Evolutionary conservation across 1,140 invertebrate genomes (phyloP), one percentile per base, ranked within the genome.

Genomic region (Saccostrea cuccullata): DNA sequence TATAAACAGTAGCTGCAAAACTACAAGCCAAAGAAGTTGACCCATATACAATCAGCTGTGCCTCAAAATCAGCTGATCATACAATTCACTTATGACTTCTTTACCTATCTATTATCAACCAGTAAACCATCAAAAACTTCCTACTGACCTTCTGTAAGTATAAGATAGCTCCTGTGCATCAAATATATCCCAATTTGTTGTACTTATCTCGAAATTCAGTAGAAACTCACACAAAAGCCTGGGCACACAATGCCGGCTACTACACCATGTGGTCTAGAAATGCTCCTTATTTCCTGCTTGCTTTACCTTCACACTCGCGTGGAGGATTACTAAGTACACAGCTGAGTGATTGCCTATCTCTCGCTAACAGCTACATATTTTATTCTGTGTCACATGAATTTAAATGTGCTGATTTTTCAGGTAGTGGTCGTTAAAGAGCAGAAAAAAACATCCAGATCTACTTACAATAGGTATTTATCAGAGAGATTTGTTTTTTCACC

Each of bases 301-400:
- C 70, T 77, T 11, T 77, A 77, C 70, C 70, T 77, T 77, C 70
- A 36, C 70, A 30, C 70, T 36, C 13, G 70, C 30, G 70, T 30
- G 26, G 67, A 30, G 23, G 70, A 77, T 77, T 77, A 77, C 26
- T 26, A 77, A 77, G 70, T 77, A 26, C 70, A 77, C 70, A 77
- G 70, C 70, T 77, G 70, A 77, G 70, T 77, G 70, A 77, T 36
- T 13, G 70, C 70, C 70, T 77, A 77, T 77, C 70, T 77, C 70
- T 47, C 70, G 26, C 70, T 77, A 77, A 30, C 70, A 77, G 9
- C 23, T 77, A 77, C 70, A 77, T 77, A 77, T 77, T 77, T 77
- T 36, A 77, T 77, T 30, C 70, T 77, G 70, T 77, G 70, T 77
- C 70, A 77, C 70, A 77, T 77, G 70, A 77, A 77, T 77, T 77